Base-by-base conservation (phyloP, 2,797 vertebrate species). In the Neoniphon sammara region DNA sequence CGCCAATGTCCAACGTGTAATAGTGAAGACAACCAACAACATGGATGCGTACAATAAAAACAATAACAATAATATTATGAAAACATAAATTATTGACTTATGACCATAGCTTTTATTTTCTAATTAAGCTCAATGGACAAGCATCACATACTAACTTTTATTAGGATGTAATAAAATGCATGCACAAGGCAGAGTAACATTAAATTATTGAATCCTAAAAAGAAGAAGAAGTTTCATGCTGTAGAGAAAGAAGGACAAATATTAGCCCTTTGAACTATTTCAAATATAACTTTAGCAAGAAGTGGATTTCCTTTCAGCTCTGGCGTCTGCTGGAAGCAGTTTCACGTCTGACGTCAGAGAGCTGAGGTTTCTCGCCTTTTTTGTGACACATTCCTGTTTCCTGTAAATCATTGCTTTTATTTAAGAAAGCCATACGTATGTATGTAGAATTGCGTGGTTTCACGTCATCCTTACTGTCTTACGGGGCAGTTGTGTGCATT, bases 301-400 rank as follows among this genome's bases (percentile, higher is more conserved):
- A 52, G 5, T 17, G 71, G 1, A 52, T 46, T 46, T 17, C n/a
- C 14, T 4, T 47, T 2, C 30, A 69, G 67, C 58, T 53, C 77
- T 70, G 3, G 60, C 52, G 14, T 88, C 71, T 27, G 44, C 60
- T 52, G 93, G 73, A 44, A 0, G 25, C 36, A 62, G 72, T 64
- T 80, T 87, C 36, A 90, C 74, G 42, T 87, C 74, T 17, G 54
- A 7, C 39, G 86, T 81, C 71, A 85, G 84, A 70, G 70, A 67
- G 21, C 72, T 17, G 2, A 92, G 79, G 27, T 31, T 49, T 39
- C 3, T 70, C 0, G 49, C 65, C 75, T 84, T 85, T 30, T 80
- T 78, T 25, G 31, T 39, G 11, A 87, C 34, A 1, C 7, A 21
- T 0, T 73, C 73, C 11, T 20, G 57, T 77, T 14, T 87, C 62